Percentiles rank a stretch among this genome's conserved stretches.
Conservation (phyloP, 2,797 vertebrate genomes). For the Catostomus latipinnis region DNA sequence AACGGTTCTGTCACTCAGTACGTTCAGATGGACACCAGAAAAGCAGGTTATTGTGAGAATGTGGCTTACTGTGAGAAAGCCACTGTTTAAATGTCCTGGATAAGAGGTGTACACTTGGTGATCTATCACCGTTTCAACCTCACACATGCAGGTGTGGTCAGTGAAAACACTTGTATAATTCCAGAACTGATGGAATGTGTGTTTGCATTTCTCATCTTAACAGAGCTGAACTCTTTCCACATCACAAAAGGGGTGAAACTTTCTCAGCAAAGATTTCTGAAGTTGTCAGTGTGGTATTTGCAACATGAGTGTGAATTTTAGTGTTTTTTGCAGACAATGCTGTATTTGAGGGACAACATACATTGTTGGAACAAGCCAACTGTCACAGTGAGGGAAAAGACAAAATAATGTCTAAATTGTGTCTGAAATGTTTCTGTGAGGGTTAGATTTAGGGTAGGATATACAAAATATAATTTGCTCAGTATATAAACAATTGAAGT, state of each 20-base stretch:
- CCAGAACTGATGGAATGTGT: not conserved
- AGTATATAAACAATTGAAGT: too few relatives aligned
- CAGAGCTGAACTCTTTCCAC: not conserved
- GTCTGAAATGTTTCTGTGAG: not conserved
- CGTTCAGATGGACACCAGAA: too few relatives aligned
- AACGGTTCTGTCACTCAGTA: too few relatives aligned
- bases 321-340: not conserved
- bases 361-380: too few relatives aligned
- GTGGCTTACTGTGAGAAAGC: too few relatives aligned
- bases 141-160: not conserved
- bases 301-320: not conserved
- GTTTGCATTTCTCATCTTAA: constrained; percentile 1
- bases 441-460: constrained; percentile 31
- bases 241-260: not conserved
- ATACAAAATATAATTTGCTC: too few relatives aligned
- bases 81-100: too few relatives aligned
- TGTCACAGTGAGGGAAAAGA: too few relatives aligned
- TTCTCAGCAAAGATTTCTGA: not conserved
- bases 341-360: too few relatives aligned
- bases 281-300: not conserved
- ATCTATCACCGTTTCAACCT: not conserved
- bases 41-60: too few relatives aligned
- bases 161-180: not conserved
- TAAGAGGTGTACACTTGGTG: not conserved
- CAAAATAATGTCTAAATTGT: too few relatives aligned